A percentile compares a stretch with the other conserved stretches of the same genome.
Evolutionary conservation across 2,888 invertebrate species (phyloP).

Genomic region (Zygaena filipendulae): DNA sequence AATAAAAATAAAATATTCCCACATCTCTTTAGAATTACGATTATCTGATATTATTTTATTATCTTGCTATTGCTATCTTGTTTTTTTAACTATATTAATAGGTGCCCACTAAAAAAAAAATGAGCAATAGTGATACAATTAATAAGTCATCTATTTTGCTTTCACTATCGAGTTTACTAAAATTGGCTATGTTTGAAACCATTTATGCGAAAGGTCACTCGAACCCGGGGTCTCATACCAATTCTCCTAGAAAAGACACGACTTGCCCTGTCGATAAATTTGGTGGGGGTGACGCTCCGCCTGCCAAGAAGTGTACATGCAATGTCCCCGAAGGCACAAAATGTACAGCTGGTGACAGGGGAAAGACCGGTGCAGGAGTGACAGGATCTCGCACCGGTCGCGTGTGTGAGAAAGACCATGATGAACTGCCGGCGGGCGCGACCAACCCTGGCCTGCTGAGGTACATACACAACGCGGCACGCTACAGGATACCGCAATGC

Average conservation of each 20-base stretch:
- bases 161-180: conserved; percentile 34
- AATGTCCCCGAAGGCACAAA: conserved; percentile 22
- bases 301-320: conserved; percentile 23
- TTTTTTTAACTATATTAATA: too few relatives aligned
- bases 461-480: conserved; percentile 51
- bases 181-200: conserved; percentile 34
- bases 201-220: conserved; percentile 37
- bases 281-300: conserved; percentile 26
- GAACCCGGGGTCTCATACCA: conserved; percentile 23
- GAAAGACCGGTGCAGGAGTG: conserved; percentile 55
- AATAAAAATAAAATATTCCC: too few relatives aligned
- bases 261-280: conserved; percentile 13
- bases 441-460: conserved; percentile 47
- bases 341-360: conserved; percentile 33
- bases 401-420: conserved; percentile 23
- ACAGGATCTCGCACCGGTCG: conserved; percentile 45
- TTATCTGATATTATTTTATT: too few relatives aligned
- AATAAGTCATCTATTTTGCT: conserved; percentile 22
- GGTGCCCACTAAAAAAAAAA: conserved; percentile 7
- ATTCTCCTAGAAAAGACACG: conserved; percentile 25
- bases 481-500: conserved; percentile 53
- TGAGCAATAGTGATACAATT: conserved; percentile 18
- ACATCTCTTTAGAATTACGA: too few relatives aligned
- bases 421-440: conserved; percentile 36
- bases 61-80: too few relatives aligned